These are phyloP conservation scores for Podarcis muralis DNA, from an alignment of 2,113 vertebrate species.

Conservation along the genomic window DNA sequence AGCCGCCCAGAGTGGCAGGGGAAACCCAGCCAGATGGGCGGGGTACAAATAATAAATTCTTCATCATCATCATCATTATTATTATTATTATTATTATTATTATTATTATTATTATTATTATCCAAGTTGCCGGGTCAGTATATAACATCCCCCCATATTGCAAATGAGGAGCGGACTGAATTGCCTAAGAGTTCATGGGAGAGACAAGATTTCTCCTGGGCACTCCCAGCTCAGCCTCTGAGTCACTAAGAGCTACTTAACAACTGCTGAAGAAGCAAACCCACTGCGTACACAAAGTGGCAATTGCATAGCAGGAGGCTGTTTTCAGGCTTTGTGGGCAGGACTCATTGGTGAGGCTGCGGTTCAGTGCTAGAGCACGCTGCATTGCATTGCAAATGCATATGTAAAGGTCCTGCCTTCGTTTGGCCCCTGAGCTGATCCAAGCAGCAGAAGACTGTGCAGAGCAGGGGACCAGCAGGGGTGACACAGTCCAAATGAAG, in stretches of 20 bases:
- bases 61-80: too few species aligned
- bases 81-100: too few species aligned
- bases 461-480: too few species aligned
- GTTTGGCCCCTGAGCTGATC: too few species aligned
- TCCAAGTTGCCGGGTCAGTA: background rate
- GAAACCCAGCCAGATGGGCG: too few species aligned
- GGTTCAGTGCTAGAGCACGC: background rate
- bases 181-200: background rate
- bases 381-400: background rate
- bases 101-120: too few species aligned
- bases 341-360: background rate
- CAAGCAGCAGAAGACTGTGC: too few species aligned
- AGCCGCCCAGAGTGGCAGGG: too few species aligned
- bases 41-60: too few species aligned
- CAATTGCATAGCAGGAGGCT: background rate
- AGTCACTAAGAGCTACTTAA: background rate
- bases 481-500: background rate
- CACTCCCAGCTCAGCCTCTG: background rate
- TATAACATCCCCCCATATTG: background rate
- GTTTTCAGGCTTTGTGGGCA: background rate
- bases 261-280: background rate
- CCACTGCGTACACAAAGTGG: background rate
- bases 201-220: background rate
- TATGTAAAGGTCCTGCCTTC: too few species aligned
- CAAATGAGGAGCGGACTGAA: background rate